Evolutionary conservation across 1,140 invertebrate species (phyloP).

Genomic region (Drosophila yakuba): DNA sequence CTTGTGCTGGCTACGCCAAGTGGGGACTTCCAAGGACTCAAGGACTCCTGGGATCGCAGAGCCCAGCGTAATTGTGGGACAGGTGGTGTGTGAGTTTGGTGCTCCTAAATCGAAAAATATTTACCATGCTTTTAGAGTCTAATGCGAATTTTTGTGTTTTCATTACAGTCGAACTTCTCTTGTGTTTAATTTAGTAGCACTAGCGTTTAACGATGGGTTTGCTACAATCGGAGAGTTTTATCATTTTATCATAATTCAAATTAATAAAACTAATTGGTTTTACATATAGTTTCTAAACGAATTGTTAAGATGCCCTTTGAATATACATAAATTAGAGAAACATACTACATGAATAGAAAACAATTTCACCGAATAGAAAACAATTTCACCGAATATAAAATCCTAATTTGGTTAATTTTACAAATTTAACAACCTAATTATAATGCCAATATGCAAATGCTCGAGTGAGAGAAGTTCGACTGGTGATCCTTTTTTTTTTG

Average conservation of each 20-base stretch:
- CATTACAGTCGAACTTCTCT: constrained; percentile 25
- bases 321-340: background rate
- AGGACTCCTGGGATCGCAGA: constrained; percentile 6
- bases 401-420: background rate
- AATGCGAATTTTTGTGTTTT: constrained; percentile 31
- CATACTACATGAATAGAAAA: background rate
- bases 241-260: background rate
- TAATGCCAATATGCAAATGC: background rate
- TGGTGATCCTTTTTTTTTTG: constrained; percentile 4
- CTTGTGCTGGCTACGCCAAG: constrained; percentile 78
- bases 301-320: background rate
- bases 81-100: constrained; percentile 35
- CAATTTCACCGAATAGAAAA: constrained; percentile 10
- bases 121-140: constrained; percentile 37
- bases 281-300: background rate
- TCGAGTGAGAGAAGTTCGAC: constrained; percentile 29
- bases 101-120: constrained; percentile 60
- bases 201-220: constrained; percentile 16
- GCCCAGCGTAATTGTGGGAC: constrained; percentile 59
- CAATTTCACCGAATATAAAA: constrained; percentile 11
- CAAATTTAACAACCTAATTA: constrained; percentile 8
- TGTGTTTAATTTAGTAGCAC: background rate
- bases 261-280: background rate
- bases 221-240: constrained; percentile 1
- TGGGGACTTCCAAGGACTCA: constrained; percentile 21